A percentile compares a stretch with the other conserved stretches of the same genome.
These are phyloP conservation scores for Notarius lentiginosus DNA, from an alignment of 2,113 vertebrate genomes.

Conservation along the genomic window DNA sequence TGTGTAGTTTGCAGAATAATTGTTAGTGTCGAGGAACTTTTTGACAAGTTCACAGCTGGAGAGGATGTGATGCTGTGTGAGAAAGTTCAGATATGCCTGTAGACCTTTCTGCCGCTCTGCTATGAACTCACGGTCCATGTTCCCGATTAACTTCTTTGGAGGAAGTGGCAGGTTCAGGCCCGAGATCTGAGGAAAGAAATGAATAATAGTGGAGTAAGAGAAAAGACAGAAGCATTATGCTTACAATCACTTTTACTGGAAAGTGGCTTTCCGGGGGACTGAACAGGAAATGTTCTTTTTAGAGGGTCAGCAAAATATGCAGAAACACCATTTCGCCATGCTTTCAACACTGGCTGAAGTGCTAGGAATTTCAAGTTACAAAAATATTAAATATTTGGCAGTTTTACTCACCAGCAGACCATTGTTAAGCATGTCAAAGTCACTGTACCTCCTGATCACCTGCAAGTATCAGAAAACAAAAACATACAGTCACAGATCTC, in stretches of 20 bases:
- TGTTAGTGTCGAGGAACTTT: conserved; percentile 94
- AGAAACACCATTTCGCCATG: neutral
- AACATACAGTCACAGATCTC: neutral
- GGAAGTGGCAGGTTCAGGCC: conserved; percentile 90
- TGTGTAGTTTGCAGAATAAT: conserved; percentile 83
- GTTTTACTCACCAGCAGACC: conserved; percentile 85
- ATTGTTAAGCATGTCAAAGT: conserved; percentile 94
- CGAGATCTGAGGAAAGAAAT: conserved; percentile 77
- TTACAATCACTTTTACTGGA: conserved; percentile 26
- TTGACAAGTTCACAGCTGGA: conserved; percentile 86
- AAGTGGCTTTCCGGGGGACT: neutral
- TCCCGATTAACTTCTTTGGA: conserved; percentile 94
- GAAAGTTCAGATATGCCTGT: conserved; percentile 89
- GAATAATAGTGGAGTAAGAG: neutral
- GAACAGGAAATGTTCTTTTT: conserved; percentile 49
- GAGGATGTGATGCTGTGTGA: conserved; percentile 89
- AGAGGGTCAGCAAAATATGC: conserved; percentile 59
- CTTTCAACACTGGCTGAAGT: neutral
- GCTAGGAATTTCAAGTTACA: neutral
- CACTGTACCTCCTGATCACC: conserved; percentile 95
- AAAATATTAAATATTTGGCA: conserved; percentile 21
- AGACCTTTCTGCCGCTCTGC: conserved; percentile 94
- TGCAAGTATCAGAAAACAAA: conserved; percentile 66
- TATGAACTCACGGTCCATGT: conserved; percentile 97
- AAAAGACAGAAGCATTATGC: neutral